Evolutionary conservation across 2,888 invertebrate genomes (phyloP).

Genomic region (Mechanitis messenoides): DNA sequence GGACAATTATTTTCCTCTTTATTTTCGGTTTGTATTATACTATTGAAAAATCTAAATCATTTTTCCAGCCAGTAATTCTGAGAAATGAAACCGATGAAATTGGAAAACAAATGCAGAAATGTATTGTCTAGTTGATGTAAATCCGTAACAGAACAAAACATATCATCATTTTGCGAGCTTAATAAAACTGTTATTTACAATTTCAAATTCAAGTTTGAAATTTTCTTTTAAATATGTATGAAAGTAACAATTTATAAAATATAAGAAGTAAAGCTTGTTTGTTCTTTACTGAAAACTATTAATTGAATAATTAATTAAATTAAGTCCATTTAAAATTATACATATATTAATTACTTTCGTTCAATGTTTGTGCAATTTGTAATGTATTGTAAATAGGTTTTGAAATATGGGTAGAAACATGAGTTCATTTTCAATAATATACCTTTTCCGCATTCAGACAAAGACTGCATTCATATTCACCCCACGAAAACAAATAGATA

Average conservation of each 20-base stretch:
- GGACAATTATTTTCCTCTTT: too few relatives aligned
- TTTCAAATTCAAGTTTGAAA: too few relatives aligned
- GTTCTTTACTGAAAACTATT: too few relatives aligned
- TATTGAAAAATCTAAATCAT: too few relatives aligned
- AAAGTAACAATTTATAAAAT: too few relatives aligned
- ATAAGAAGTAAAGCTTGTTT: too few relatives aligned
- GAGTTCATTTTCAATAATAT: slow-evolving; percentile 40
- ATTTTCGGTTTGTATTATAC: too few relatives aligned
- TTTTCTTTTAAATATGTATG: too few relatives aligned
- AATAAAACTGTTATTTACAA: too few relatives aligned
- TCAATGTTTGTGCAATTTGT: background rate
- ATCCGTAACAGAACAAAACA: slow-evolving; percentile 17
- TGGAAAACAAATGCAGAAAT: slow-evolving; percentile 29
- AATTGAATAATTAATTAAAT: too few relatives aligned
- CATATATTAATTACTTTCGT: too few relatives aligned
- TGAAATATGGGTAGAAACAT: slow-evolving; percentile 5
- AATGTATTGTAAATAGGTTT: background rate
- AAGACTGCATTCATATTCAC: slow-evolving; percentile 69
- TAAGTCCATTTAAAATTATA: too few relatives aligned
- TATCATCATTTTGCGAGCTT: slow-evolving; percentile 9
- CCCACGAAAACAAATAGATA: slow-evolving; percentile 73
- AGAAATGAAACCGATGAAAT: slow-evolving; percentile 27
- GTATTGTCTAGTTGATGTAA: slow-evolving; percentile 21
- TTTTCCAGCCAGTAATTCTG: slow-evolving; percentile 16
- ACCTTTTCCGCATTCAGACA: slow-evolving; percentile 62